phyloP scores from a whole-genome alignment of 2,888 invertebrate genomes.

The Lypha dubia region DNA sequence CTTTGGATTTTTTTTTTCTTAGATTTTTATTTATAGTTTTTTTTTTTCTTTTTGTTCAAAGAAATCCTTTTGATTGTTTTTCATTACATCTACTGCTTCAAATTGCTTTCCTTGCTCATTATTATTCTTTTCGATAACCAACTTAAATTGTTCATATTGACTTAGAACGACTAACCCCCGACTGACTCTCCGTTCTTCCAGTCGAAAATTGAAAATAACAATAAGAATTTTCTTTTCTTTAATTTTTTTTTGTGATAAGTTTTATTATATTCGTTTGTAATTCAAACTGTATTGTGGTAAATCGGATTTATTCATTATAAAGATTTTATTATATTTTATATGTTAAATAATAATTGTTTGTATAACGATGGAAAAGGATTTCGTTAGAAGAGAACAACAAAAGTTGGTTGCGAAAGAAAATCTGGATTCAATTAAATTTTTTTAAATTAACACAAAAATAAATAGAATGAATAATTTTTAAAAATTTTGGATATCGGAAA shows the following conservation, averaged over 20 bases:
- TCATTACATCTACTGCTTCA: conserved; percentile 11
- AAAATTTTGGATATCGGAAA: too few relatives aligned
- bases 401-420: too few relatives aligned
- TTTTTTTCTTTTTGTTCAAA: background rate
- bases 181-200: background rate
- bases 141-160: conserved; percentile 45
- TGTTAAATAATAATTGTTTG: conserved; percentile 8
- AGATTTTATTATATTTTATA: conserved; percentile 15
- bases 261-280: conserved; percentile 2
- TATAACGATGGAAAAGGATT: background rate
- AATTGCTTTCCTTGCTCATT: conserved; percentile 54
- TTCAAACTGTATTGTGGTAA: conserved; percentile 22
- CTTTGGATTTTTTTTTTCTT: background rate
- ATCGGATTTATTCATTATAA: background rate
- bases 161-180: background rate
- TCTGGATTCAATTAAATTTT: too few relatives aligned
- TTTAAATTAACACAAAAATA: too few relatives aligned
- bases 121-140: conserved; percentile 49
- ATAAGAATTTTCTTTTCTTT: background rate
- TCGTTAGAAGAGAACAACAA: too few relatives aligned
- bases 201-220: conserved; percentile 3
- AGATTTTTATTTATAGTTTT: background rate
- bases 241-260: background rate
- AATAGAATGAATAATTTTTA: too few relatives aligned
- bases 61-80: conserved; percentile 27